These are phyloP conservation scores for Hypotaenidia philippensis DNA, from an alignment of 2,797 vertebrate species.

Conservation along the genomic window DNA sequence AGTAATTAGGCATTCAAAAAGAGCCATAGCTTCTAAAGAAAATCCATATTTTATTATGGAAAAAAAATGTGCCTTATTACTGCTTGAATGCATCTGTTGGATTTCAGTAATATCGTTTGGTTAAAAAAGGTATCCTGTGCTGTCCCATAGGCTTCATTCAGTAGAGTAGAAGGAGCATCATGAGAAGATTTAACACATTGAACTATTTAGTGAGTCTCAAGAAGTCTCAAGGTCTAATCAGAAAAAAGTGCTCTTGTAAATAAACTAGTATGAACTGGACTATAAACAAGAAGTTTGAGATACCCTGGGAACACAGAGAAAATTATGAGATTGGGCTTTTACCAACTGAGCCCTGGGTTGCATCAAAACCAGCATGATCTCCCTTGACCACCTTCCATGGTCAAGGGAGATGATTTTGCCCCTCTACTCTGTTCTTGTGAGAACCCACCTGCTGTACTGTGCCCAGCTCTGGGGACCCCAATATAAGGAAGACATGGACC, in stretches of 20 bases:
- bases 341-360: too few species aligned
- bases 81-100: neutral
- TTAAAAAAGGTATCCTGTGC: neutral
- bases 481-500: too few species aligned
- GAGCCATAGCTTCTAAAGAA: neutral
- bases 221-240: neutral
- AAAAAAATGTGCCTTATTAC: neutral
- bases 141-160: neutral
- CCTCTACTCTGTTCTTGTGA: too few species aligned
- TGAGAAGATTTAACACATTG: neutral
- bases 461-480: too few species aligned
- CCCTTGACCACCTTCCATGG: too few species aligned
- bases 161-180: accelerated
- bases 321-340: neutral
- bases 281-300: neutral
- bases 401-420: too few species aligned
- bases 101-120: neutral
- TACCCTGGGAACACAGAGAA: neutral
- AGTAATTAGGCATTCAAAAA: neutral
- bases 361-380: too few species aligned
- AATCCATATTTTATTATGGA: neutral
- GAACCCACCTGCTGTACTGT: too few species aligned
- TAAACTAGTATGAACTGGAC: neutral
- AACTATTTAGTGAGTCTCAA: neutral
- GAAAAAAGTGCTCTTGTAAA: neutral